phyloP scores from a whole-genome alignment of 2,888 invertebrate genomes.

The Lasioglossum figueresi region DNA sequence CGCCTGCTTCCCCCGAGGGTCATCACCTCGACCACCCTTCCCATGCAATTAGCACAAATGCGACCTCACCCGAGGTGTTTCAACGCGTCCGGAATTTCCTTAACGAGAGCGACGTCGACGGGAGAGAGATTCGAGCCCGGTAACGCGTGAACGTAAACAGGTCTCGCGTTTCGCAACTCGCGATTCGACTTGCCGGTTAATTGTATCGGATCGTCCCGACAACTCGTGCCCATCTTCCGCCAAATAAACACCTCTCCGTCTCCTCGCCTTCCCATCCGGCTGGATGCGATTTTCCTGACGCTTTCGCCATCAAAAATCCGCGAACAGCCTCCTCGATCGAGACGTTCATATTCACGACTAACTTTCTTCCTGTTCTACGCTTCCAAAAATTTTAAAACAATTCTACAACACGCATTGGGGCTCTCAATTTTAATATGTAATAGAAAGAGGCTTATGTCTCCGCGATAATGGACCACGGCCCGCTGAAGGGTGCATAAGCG shows the following conservation, averaged over 20 bases:
- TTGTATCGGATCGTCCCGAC: background rate
- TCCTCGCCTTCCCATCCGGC: background rate
- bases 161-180: background rate
- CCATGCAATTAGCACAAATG: conserved; percentile 53
- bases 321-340: background rate
- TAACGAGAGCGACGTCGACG: conserved; percentile 2
- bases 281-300: background rate
- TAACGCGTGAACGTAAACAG: conserved; percentile 15
- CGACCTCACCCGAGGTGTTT: conserved; percentile 40
- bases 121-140: background rate
- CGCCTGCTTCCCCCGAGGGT: conserved; percentile 30
- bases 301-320: background rate
- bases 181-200: background rate
- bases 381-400: background rate
- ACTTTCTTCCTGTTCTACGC: no score
- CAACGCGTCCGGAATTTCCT: conserved; percentile 32
- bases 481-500: background rate
- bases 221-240: background rate
- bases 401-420: background rate
- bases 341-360: no score
- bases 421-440: no score
- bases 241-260: background rate
- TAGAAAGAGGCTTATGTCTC: background rate
- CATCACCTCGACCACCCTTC: conserved; percentile 38
- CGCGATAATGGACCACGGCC: background rate